Evolutionary conservation across 2,113 vertebrate species (phyloP).

Genomic region (Perca fluviatilis): DNA sequence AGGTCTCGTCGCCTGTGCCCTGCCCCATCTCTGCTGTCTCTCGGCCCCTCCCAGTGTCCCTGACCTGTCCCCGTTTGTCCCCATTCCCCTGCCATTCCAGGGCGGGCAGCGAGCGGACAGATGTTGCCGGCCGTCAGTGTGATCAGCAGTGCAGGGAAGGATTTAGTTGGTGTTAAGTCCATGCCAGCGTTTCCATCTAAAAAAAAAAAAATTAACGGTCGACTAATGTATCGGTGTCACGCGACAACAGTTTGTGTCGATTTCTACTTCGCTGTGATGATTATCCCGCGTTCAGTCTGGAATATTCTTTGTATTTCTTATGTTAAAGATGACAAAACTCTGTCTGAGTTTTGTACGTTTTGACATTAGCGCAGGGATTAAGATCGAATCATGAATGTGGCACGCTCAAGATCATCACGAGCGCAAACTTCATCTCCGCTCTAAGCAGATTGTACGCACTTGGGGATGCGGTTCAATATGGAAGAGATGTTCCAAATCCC

Average conservation of each 20-base stretch:
- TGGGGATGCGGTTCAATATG: background rate
- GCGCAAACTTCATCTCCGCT: slow-evolving; percentile 21
- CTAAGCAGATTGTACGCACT: slow-evolving; percentile 43
- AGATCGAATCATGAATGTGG: background rate
- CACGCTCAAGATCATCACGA: background rate
- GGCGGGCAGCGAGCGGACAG: slow-evolving; percentile 49
- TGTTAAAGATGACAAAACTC: background rate
- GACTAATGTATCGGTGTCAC: slow-evolving; percentile 21
- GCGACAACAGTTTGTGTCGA: background rate
- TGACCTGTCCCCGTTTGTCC: slow-evolving; percentile 30
- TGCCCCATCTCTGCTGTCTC: background rate
- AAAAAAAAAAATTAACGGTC: slow-evolving; percentile 29
- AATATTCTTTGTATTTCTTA: background rate
- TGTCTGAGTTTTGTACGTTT: background rate
- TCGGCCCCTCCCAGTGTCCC: slow-evolving; percentile 10
- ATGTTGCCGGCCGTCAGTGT: slow-evolving; percentile 64
- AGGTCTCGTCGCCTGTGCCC: background rate
- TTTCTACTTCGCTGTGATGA: background rate
- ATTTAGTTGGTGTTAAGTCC: slow-evolving; percentile 68
- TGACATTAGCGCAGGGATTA: slow-evolving; percentile 15
- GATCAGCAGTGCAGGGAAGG: slow-evolving; percentile 56
- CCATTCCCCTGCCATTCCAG: slow-evolving; percentile 17
- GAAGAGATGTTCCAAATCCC: background rate
- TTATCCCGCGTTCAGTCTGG: background rate
- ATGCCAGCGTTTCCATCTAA: slow-evolving; percentile 19